Base-by-base conservation (phyloP, 2,797 vertebrate genomes). In the Alosa sapidissima region DNA sequence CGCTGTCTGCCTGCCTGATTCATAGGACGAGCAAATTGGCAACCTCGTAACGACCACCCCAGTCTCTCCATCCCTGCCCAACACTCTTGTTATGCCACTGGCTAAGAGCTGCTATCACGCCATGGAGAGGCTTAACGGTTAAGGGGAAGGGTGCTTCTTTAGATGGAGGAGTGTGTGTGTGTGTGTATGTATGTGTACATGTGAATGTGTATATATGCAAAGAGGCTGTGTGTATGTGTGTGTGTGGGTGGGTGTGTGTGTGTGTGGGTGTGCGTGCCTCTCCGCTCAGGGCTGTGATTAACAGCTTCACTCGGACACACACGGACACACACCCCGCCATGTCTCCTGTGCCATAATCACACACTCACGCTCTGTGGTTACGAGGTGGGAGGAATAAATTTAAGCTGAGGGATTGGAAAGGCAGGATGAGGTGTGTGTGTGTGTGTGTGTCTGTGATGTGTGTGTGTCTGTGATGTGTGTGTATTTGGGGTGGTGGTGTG, bases 301-400 rank as follows among this genome's bases (percentile, higher is more conserved):
- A 54, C 81, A 54, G 28, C 33, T 41, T 54, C 81, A 41, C 81
- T 54, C 33, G 51, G 49, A 55, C 81, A 55, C 52, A 82, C 81
- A 82, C 54, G 36, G 49, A 82, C 81, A 82, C 51, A 82, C 81
- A 82, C 68, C 72, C 72, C 6, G n/a, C 6, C 58, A 62, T 62
- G 58, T 62, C 68, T 75, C 55, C 36, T 14, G 13, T 45, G n/a
- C 82, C 9, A 33, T 65, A 55, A 45, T 48, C 58, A 68, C 60
- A 83, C 58, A 83, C 58, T 68, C 60, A 83, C 60, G 72, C 14
- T 78, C 72, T 78, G 72, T 78, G 41, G 72, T 92, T 90, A 91
- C 58, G 62, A 89, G 88, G 87, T 9, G 87, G 36, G 21, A 87
- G 90, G 89, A 89, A 90, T 89, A 88, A 86, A 91, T 88, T 89